phyloP scores from a whole-genome alignment of 2,888 invertebrate genomes.

The Epinotia nisella region DNA sequence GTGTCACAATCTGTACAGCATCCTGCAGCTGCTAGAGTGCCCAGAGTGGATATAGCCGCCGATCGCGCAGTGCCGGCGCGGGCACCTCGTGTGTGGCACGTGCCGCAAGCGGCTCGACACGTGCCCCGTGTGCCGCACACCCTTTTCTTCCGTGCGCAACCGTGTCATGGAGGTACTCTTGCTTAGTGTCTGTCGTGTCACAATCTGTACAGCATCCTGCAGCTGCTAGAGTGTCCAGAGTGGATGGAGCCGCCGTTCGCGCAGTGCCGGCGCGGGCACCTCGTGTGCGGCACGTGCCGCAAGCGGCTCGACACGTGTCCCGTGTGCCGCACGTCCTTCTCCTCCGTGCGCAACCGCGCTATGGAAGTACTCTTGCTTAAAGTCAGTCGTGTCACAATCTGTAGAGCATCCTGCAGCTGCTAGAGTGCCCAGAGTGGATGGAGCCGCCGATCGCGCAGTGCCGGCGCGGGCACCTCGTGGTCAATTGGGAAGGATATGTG shows the following conservation, averaged over 20 bases:
- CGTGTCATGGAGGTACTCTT: slow-evolving; percentile 78
- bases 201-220: slow-evolving; percentile 66
- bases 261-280: slow-evolving; percentile 87
- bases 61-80: slow-evolving; percentile 86
- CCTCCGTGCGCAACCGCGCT: slow-evolving; percentile 79
- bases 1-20: slow-evolving; percentile 56
- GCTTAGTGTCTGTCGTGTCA: too few species aligned
- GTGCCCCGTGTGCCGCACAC: slow-evolving; percentile 86
- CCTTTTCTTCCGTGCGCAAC: slow-evolving; percentile 79
- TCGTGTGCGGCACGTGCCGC: slow-evolving; percentile 85
- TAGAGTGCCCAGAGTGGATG: slow-evolving; percentile 77
- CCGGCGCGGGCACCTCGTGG: slow-evolving; percentile 86
- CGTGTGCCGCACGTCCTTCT: slow-evolving; percentile 84
- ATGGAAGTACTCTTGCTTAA: slow-evolving; percentile 68
- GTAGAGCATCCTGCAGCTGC: slow-evolving; percentile 64
- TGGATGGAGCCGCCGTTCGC: slow-evolving; percentile 86
- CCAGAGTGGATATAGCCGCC: slow-evolving; percentile 87
- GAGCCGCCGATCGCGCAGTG: slow-evolving; percentile 86
- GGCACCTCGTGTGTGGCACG: slow-evolving; percentile 78
- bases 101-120: slow-evolving; percentile 78
- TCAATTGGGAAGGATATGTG: too few species aligned
- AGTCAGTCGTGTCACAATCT: too few species aligned
- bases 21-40: slow-evolving; percentile 83
- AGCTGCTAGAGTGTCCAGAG: slow-evolving; percentile 86
- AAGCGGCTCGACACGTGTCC: slow-evolving; percentile 84